Percentiles rank a stretch among this genome's conserved stretches.
These are phyloP conservation scores for Hypomesus transpacificus DNA, from an alignment of 2,113 vertebrate species.

Conservation along the genomic window DNA sequence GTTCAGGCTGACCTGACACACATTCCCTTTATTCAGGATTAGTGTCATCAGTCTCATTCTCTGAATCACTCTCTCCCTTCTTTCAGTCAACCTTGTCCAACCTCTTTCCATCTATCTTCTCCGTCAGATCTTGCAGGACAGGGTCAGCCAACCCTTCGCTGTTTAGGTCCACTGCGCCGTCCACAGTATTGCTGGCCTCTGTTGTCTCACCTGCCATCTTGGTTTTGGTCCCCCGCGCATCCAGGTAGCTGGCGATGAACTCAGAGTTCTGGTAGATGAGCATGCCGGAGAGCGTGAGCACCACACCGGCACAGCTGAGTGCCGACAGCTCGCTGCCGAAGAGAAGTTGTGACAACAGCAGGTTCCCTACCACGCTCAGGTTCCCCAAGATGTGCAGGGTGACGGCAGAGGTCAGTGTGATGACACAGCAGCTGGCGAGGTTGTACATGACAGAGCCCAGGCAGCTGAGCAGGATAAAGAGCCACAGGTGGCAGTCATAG, in stretches of 20 bases:
- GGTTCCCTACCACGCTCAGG: conserved; percentile 88
- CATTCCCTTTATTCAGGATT: background rate
- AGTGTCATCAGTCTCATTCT: background rate
- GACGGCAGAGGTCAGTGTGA: conserved; percentile 93
- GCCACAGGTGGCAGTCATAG: conserved; percentile 80
- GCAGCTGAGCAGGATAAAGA: conserved; percentile 91
- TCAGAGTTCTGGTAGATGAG: conserved; percentile 92
- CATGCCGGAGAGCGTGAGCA: conserved; percentile 84
- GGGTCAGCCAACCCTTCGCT: conserved; percentile 12
- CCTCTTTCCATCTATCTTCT: conserved; percentile 24
- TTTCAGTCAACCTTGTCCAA: conserved; percentile 59
- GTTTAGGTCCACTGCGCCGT: background rate
- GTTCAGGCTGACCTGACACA: background rate
- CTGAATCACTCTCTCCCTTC: conserved; percentile 12
- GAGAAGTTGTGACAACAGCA: conserved; percentile 84
- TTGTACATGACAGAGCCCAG: conserved; percentile 93
- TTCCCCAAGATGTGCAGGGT: conserved; percentile 95
- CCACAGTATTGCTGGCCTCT: too few relatives aligned
- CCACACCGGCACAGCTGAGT: conserved; percentile 86
- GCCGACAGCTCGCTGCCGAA: conserved; percentile 82
- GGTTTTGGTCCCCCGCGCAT: conserved; percentile 44
- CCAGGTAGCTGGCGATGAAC: conserved; percentile 74
- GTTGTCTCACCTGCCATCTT: background rate
- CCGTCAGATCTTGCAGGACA: conserved; percentile 17
- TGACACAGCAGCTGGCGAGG: conserved; percentile 89